Evolutionary conservation across 2,888 invertebrate species (phyloP).

Genomic region (Salticus scenicus): DNA sequence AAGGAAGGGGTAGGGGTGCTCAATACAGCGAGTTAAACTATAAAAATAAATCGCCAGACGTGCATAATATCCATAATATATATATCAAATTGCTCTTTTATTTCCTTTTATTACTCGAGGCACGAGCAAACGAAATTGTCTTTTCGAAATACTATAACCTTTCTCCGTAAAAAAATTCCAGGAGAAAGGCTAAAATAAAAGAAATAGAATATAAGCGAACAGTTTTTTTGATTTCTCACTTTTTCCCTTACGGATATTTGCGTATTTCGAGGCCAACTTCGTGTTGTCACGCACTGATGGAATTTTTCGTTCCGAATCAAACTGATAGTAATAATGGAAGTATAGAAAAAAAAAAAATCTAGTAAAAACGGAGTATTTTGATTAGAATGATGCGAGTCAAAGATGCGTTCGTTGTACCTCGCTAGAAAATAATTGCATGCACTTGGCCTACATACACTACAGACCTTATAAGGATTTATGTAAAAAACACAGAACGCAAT

Average conservation of each 20-base stretch:
- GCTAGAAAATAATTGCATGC: background rate
- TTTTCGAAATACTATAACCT: too few relatives aligned
- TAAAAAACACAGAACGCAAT: too few relatives aligned
- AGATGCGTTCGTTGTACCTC: too few relatives aligned
- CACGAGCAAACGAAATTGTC: too few relatives aligned
- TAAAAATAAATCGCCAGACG: too few relatives aligned
- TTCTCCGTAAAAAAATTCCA: background rate
- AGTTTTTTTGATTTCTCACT: background rate
- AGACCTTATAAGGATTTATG: too few relatives aligned
- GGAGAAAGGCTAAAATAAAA: background rate
- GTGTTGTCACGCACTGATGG: conserved; percentile 7
- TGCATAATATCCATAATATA: too few relatives aligned
- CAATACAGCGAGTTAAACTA: too few relatives aligned
- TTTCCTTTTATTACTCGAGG: too few relatives aligned
- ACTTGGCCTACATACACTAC: background rate
- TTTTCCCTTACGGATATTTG: background rate
- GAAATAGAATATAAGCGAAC: background rate
- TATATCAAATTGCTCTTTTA: too few relatives aligned
- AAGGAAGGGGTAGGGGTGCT: too few relatives aligned
- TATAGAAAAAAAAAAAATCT: background rate
- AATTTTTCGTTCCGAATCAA: background rate
- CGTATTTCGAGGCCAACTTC: background rate
- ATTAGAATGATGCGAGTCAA: background rate
- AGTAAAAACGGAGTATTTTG: background rate
- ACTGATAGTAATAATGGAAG: background rate